Percentiles rank a stretch among this genome's conserved stretches.
Conservation (phyloP, 2,113 vertebrate species). For the Excalfactoria chinensis region DNA sequence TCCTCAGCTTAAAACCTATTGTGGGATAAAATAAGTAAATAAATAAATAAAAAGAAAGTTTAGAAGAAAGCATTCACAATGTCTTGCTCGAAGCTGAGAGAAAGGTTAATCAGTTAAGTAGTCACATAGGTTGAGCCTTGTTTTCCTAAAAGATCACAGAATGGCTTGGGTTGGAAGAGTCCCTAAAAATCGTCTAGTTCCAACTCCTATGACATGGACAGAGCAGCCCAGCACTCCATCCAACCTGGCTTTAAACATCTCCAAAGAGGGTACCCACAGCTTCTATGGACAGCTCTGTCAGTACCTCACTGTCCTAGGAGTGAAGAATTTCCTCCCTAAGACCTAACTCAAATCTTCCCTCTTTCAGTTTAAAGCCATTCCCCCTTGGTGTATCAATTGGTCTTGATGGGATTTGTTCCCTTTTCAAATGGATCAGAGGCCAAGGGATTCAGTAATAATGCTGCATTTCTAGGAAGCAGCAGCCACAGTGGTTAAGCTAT, state of each 20-base stretch:
- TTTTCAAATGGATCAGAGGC: background rate
- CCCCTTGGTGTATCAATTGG: too few relatives aligned
- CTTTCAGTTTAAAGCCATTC: too few relatives aligned
- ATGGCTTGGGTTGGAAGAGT: too few relatives aligned
- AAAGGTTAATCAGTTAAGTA: background rate
- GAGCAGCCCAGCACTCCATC: too few relatives aligned
- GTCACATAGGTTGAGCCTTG: background rate
- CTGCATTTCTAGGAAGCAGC: fast-evolving
- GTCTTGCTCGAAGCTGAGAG: background rate
- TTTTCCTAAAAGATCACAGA: background rate
- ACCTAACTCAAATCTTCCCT: too few relatives aligned
- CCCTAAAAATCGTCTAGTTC: too few relatives aligned
- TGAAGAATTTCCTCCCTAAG: too few relatives aligned
- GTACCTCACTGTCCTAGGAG: too few relatives aligned
- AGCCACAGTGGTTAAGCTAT: background rate
- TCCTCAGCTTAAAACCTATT: background rate
- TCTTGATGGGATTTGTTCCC: background rate
- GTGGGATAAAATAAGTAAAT: background rate
- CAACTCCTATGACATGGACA: too few relatives aligned
- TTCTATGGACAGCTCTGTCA: too few relatives aligned
- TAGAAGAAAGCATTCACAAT: background rate
- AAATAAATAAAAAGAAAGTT: background rate
- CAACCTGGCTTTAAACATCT: too few relatives aligned
- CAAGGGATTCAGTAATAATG: background rate
- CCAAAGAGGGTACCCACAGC: too few relatives aligned